Base-by-base conservation (phyloP, 2,888 invertebrate genomes). In the Drosophila robusta region DNA sequence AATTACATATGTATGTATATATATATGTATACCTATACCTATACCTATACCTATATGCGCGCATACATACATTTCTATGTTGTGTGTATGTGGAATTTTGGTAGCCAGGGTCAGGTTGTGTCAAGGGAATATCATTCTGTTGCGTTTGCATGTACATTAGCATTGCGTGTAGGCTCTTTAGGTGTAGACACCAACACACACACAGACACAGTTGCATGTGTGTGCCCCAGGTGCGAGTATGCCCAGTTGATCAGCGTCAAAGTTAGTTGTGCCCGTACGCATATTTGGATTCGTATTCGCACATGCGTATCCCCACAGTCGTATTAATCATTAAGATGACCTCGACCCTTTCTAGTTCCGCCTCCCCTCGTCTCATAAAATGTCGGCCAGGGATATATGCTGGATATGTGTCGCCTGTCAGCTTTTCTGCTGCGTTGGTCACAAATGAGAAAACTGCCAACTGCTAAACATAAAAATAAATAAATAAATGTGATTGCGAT, bases 321-420 rank as follows among this genome's bases (percentile, higher is more conserved):
- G 76, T 76, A 88, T 88, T 88, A 88, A 88, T 83, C 89, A 88
- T 83, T 83, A 72, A 71, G 52, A 69, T 74, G 89, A 88, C 89
- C 87, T 83, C 89, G 89, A 88, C 87, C 87, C 87, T 77, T 86
- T 88, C 56, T 60, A 45, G 51, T 46, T 46, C 38, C 41, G 29
- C 44, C 24, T n/a, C 0, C 18, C 18, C 18, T 18, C 18, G 18
- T 18, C 18, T 18, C 18, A 18, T 18, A 18, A 18, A 2, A 18
- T 18, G 18, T 18, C 18, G 18, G 18, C 36, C 44, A 45, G n/a
- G 44, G 49, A 29, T 29, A 26, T 26, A 60, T 57, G 70, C 47
- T 70, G 65, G 49, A 87, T 73, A 46, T 72, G 78, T 52, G 78
- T 52, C 67, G 66, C 66, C 80, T 80, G 74, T 84, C 81, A 71